Evolutionary conservation across 2,113 vertebrate genomes (phyloP), one percentile per base, ranked within the genome.

Genomic region (Gallinago jamesoni): DNA sequence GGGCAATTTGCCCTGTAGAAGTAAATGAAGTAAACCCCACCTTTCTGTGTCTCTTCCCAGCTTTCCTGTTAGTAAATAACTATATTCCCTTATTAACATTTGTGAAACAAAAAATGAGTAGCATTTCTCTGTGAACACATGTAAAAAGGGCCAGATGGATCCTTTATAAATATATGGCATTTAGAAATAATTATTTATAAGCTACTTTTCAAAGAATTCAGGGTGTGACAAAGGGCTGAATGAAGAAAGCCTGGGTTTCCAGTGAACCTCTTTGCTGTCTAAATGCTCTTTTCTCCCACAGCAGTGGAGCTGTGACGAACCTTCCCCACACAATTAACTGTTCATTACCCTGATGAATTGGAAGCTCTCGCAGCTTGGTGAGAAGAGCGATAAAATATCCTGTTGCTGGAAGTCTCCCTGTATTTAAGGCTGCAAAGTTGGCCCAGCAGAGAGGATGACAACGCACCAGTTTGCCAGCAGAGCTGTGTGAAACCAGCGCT

Each of bases 401-500:
- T 63, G 37, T 15, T 88, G 55, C 72, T 90, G 64, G 31, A 84
- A 90, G n/a, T 43, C 47, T 95, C 86, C 73, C 76, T 93, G 89
- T 96, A 89, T 92, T 94, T 92, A 94, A 93, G 56, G 93, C 94
- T 94, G 95, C 23, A 89, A 81, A 87, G 5, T 9, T 68, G 84
- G 76, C 60, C 18, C 84, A 72, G 16, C 84, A 84, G 73, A 77
- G 83, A 57, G 35, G 74, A 41, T 41, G 37, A 28, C 60, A 24
- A 74, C 3, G 22, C 31, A 52, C 9, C 20, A 3, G 20, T 76
- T 30, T 55, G 55, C 41, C 53, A 23, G 75, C 70, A 28, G 50
- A 53, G 67, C 59, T 24, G 30, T 0, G 3, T 5, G 31, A 72
- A 41, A 62, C 17, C 1, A 7, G 33, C 0, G 1, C 39, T n/a